Conservation (phyloP, 2,113 vertebrate genomes). For the Motacilla alba region DNA sequence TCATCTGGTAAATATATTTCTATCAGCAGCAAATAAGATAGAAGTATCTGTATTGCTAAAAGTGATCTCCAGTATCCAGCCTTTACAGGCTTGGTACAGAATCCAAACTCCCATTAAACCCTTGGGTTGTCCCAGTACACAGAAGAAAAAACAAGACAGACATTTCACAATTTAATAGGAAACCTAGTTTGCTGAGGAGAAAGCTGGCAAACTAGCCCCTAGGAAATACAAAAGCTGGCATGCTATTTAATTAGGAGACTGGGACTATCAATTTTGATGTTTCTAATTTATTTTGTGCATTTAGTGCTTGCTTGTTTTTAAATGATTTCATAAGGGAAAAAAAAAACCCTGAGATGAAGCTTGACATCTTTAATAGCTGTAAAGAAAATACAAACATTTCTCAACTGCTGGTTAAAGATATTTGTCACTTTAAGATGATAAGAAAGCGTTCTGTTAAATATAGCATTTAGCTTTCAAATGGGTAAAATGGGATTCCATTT, state of each 20-base stretch:
- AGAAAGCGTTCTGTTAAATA: neutral
- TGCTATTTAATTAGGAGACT: neutral
- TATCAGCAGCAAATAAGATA: neutral
- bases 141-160: neutral
- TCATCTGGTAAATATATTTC: neutral
- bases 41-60: neutral
- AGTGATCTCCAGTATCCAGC: neutral
- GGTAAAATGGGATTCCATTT: neutral
- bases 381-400: neutral
- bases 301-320: neutral
- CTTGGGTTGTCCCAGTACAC: neutral
- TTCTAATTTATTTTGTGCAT: neutral
- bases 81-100: neutral
- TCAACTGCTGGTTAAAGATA: neutral
- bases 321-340: neutral
- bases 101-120: neutral
- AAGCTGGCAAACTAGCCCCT: neutral
- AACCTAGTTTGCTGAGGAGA: neutral
- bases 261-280: neutral
- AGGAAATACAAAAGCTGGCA: neutral
- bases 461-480: neutral
- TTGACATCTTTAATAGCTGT: neutral
- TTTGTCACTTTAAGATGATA: neutral
- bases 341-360: neutral
- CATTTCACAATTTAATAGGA: neutral